These are phyloP conservation scores for Polia nebulosa DNA, from an alignment of 2,888 invertebrate genomes.

Conservation along the genomic window DNA sequence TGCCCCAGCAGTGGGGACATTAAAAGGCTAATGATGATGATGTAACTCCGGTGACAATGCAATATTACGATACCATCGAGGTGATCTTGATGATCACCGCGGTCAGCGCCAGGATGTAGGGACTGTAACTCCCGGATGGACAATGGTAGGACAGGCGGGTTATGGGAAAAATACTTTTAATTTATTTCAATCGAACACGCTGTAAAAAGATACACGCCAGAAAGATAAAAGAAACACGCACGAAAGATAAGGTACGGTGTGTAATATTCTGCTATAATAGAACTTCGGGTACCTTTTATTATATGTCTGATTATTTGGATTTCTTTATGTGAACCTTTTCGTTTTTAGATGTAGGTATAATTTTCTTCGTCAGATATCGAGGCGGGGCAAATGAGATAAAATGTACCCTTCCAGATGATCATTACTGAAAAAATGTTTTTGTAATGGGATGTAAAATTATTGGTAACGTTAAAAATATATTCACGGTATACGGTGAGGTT, in stretches of 20 bases:
- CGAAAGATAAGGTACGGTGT: not conserved
- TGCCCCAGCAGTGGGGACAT: too few relatives aligned
- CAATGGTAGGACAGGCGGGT: too few relatives aligned
- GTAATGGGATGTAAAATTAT: slow-evolving; percentile 10
- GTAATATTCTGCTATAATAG: slow-evolving; percentile 35
- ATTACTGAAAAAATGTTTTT: slow-evolving; percentile 24
- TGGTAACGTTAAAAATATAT: slow-evolving; percentile 25
- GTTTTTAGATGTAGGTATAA: slow-evolving; percentile 10
- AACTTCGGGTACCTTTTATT: slow-evolving; percentile 1
- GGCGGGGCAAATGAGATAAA: slow-evolving; percentile 2
- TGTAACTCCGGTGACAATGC: too few relatives aligned
- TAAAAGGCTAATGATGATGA: too few relatives aligned
- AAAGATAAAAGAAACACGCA: slow-evolving; percentile 2
- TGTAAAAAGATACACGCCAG: slow-evolving; percentile 7
- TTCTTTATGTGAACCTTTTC: slow-evolving; percentile 1
- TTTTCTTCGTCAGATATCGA: slow-evolving; percentile 1
- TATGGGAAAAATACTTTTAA: too few relatives aligned
- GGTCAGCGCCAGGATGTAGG: too few relatives aligned
- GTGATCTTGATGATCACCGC: too few relatives aligned
- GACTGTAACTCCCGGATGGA: too few relatives aligned
- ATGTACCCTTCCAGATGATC: not conserved
- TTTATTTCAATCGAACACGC: slow-evolving; percentile 22
- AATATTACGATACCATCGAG: too few relatives aligned
- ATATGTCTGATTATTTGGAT: not conserved
- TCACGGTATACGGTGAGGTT: not conserved